Evolutionary conservation across 2,888 invertebrate genomes (phyloP).

Genomic region (Xestia rhomboidea): DNA sequence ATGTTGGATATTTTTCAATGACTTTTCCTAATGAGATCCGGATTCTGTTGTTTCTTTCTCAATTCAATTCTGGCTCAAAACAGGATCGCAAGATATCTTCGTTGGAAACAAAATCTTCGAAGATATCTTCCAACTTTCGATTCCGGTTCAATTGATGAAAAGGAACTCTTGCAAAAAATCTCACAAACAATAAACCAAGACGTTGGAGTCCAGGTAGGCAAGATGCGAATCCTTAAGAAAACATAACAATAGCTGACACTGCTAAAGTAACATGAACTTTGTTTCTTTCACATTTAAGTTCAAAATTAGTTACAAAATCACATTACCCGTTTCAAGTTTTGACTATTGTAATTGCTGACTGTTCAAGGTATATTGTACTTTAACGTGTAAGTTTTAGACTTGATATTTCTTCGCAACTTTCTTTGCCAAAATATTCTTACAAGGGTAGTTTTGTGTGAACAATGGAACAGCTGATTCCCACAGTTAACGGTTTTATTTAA

Average conservation of each 20-base stretch:
- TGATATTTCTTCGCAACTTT: constrained; percentile 56
- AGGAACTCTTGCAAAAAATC: constrained; percentile 71
- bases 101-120: constrained; percentile 28
- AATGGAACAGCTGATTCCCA: constrained; percentile 86
- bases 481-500: constrained; percentile 83
- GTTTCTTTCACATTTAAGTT: constrained; percentile 35
- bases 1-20: background rate
- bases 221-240: constrained; percentile 88
- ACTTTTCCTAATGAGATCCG: background rate
- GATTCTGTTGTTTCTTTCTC: background rate
- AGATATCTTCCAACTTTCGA: constrained; percentile 41
- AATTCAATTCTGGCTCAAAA: constrained; percentile 1
- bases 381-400: constrained; percentile 59
- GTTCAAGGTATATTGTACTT: constrained; percentile 46
- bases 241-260: constrained; percentile 54
- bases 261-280: constrained; percentile 53
- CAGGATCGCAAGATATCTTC: background rate
- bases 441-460: constrained; percentile 74
- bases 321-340: constrained; percentile 32
- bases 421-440: constrained; percentile 74
- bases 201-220: constrained; percentile 84
- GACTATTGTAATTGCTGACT: constrained; percentile 36
- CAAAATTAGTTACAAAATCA: constrained; percentile 34
- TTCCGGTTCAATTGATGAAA: constrained; percentile 54
- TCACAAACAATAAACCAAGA: constrained; percentile 80